Conservation (phyloP, 2,113 vertebrate species). For the Ceyx melanurus region DNA sequence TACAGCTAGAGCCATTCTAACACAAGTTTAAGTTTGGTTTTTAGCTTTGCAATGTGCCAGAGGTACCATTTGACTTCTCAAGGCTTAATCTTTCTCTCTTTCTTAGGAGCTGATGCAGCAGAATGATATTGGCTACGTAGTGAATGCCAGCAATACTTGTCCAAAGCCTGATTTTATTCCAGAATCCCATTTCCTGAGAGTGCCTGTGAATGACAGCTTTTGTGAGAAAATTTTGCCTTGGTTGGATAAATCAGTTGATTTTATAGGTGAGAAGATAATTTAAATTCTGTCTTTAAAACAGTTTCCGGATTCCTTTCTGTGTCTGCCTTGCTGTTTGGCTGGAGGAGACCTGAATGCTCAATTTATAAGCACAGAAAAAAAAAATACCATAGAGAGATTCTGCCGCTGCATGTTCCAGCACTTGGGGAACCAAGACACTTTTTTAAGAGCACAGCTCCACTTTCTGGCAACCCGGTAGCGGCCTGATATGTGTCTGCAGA, state of each 20-base stretch:
- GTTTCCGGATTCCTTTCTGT: not conserved
- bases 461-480: not conserved
- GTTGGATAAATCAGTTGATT: conserved; percentile 94
- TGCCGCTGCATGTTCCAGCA: not conserved
- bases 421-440: not conserved
- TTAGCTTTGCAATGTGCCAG: not conserved
- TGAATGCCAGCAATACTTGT: conserved; percentile 95
- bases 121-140: conserved; percentile 89
- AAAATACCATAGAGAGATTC: not conserved
- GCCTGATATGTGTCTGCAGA: not conserved
- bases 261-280: conserved; percentile 85
- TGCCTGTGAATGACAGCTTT: conserved; percentile 96
- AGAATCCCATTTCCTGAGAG: conserved; percentile 91
- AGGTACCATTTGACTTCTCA: not conserved
- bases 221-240: conserved; percentile 97
- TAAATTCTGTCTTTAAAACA: not conserved
- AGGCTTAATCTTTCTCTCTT: not conserved
- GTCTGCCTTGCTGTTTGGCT: not conserved
- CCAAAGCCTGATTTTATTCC: conserved; percentile 96
- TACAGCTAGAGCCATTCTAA: not conserved
- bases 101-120: conserved; percentile 94
- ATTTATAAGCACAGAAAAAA: not conserved
- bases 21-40: not conserved
- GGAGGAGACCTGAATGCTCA: not conserved
- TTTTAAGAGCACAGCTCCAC: not conserved